Evolutionary conservation across 2,888 invertebrate genomes (phyloP).

Genomic region (Branchellion lobata): DNA sequence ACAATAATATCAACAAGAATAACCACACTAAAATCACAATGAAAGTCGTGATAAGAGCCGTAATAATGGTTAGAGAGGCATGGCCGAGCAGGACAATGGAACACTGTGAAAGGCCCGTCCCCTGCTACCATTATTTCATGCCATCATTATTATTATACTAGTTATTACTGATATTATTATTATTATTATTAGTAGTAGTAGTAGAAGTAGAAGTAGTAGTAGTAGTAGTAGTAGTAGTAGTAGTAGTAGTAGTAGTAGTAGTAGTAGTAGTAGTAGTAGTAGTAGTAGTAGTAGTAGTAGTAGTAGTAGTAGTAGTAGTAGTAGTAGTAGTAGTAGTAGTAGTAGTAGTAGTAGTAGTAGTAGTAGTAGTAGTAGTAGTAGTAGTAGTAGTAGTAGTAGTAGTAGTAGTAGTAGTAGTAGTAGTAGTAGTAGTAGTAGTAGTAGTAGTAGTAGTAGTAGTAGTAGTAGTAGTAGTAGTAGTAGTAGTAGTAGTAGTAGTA

Average conservation of each 20-base stretch:
- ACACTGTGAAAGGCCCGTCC: too few relatives aligned
- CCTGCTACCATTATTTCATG: too few relatives aligned
- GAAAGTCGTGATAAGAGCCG: too few relatives aligned
- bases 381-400: slow-evolving; percentile 49
- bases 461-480: slow-evolving; percentile 49
- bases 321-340: slow-evolving; percentile 49
- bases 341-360: slow-evolving; percentile 47
- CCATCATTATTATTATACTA: too few relatives aligned
- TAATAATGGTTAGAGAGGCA: too few relatives aligned
- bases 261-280: slow-evolving; percentile 51
- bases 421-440: slow-evolving; percentile 50
- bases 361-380: slow-evolving; percentile 49
- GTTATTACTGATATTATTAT: too few relatives aligned
- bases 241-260: slow-evolving; percentile 49
- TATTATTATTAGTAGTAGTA: too few relatives aligned
- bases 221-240: slow-evolving; percentile 47
- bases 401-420: slow-evolving; percentile 50
- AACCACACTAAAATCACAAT: too few relatives aligned
- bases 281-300: slow-evolving; percentile 50
- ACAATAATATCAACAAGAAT: too few relatives aligned
- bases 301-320: slow-evolving; percentile 50
- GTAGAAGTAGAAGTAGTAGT: slow-evolving; percentile 34
- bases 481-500: slow-evolving; percentile 49
- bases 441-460: slow-evolving; percentile 50
- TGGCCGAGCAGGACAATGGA: too few relatives aligned